A percentile compares a stretch with the other conserved stretches of the same genome.
phyloP scores from a whole-genome alignment of 2,797 vertebrate genomes.

The Aphelocoma californica region DNA sequence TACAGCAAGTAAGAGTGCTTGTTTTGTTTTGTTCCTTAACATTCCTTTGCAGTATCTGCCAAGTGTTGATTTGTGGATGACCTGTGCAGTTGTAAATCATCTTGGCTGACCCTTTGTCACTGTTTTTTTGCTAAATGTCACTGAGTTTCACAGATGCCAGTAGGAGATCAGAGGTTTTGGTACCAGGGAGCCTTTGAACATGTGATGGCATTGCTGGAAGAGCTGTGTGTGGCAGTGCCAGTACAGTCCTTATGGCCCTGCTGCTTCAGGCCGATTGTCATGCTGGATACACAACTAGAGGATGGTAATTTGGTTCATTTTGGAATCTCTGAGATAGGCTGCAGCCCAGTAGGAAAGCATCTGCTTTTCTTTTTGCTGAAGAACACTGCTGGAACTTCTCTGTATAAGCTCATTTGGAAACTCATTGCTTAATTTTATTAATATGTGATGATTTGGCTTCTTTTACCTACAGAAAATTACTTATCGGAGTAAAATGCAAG shows the following conservation, averaged over 20 bases:
- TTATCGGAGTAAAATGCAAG: slow-evolving; percentile 9
- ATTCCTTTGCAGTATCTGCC: background rate
- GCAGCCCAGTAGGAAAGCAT: background rate
- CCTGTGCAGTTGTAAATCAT: background rate
- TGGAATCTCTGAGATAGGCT: background rate
- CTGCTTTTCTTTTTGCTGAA: background rate
- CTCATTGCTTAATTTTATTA: slow-evolving; percentile 1
- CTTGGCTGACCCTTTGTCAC: background rate
- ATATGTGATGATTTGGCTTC: slow-evolving; percentile 2
- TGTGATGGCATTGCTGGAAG: background rate
- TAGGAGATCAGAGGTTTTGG: background rate
- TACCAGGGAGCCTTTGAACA: background rate
- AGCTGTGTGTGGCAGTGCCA: background rate
- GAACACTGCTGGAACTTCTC: background rate
- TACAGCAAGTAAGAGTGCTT: background rate
- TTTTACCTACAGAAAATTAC: slow-evolving; percentile 51
- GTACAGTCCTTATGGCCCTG: background rate
- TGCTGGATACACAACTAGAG: background rate
- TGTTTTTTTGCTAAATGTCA: background rate
- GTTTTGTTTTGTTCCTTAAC: background rate
- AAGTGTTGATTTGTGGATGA: background rate
- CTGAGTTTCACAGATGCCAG: background rate
- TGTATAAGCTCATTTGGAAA: background rate
- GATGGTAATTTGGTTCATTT: background rate
- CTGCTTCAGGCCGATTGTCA: background rate